Conservation (phyloP, 2,888 invertebrate genomes). For the Eledona agricola region DNA sequence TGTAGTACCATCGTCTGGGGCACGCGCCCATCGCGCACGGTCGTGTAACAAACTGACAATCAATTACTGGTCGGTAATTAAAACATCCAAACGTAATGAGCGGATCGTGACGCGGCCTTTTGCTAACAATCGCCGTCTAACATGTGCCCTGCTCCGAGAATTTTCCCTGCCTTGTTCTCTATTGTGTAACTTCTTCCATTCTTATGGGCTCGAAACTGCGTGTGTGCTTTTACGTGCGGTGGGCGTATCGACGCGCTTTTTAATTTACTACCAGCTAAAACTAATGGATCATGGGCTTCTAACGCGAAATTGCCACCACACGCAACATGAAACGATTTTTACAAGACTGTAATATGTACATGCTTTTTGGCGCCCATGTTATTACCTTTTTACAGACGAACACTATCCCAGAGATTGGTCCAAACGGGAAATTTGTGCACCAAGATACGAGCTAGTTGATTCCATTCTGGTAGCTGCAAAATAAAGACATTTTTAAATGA, state of each 20-base stretch:
- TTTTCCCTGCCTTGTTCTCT: slow-evolving; percentile 19
- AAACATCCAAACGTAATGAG: slow-evolving; percentile 58
- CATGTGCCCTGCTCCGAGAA: slow-evolving; percentile 36
- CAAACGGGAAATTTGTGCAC: too few relatives aligned
- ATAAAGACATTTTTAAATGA: too few relatives aligned
- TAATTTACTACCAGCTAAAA: slow-evolving; percentile 24
- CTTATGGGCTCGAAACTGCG: slow-evolving; percentile 11
- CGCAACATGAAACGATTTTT: neutral
- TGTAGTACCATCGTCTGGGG: slow-evolving; percentile 38
- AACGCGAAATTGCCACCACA: slow-evolving; percentile 17
- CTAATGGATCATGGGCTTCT: slow-evolving; percentile 31
- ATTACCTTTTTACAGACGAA: too few relatives aligned
- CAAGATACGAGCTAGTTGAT: too few relatives aligned
- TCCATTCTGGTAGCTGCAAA: too few relatives aligned
- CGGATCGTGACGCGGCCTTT: slow-evolving; percentile 57
- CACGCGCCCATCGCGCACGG: slow-evolving; percentile 46
- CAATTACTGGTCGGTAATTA: slow-evolving; percentile 57
- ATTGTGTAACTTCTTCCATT: slow-evolving; percentile 25
- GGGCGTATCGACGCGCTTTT: slow-evolving; percentile 26
- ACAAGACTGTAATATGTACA: neutral
- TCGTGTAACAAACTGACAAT: slow-evolving; percentile 47
- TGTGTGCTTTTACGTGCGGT: slow-evolving; percentile 25
- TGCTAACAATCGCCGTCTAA: slow-evolving; percentile 46
- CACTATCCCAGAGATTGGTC: too few relatives aligned
- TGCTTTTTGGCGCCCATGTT: neutral